phyloP scores from a whole-genome alignment of 2,888 invertebrate species.

The Rhodophaea formosa region DNA sequence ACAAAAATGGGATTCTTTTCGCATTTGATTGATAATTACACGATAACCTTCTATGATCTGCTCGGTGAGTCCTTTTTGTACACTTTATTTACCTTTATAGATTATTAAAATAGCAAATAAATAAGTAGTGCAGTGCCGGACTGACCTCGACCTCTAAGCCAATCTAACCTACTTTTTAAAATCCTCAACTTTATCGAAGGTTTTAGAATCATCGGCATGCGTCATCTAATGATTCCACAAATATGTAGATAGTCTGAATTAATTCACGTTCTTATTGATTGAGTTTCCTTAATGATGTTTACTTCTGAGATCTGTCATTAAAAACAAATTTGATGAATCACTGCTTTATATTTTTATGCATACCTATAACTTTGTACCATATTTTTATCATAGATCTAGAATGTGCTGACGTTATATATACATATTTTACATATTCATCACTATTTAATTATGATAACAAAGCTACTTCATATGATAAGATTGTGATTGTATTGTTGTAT shows the following conservation, averaged over 20 bases:
- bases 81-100: slow-evolving; percentile 1
- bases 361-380: background rate
- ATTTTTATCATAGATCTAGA: no score
- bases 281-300: slow-evolving; percentile 3
- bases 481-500: no score
- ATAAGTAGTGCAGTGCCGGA: background rate
- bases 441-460: no score
- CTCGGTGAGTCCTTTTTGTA: slow-evolving; percentile 57
- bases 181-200: background rate
- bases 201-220: background rate
- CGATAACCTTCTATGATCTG: slow-evolving; percentile 66
- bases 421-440: no score
- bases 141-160: background rate
- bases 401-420: no score
- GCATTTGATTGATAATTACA: slow-evolving; percentile 64
- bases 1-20: slow-evolving; percentile 61
- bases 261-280: background rate
- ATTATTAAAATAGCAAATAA: background rate
- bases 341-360: background rate
- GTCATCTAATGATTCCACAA: background rate
- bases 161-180: slow-evolving; percentile 1
- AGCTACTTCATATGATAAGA: no score
- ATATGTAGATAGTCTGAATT: background rate
- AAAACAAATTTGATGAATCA: background rate
- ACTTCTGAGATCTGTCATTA: background rate